A percentile compares a stretch with the other conserved stretches of the same genome.
Conservation (phyloP, 2,113 vertebrate genomes). For the Ibidorhyncha struthersii region DNA sequence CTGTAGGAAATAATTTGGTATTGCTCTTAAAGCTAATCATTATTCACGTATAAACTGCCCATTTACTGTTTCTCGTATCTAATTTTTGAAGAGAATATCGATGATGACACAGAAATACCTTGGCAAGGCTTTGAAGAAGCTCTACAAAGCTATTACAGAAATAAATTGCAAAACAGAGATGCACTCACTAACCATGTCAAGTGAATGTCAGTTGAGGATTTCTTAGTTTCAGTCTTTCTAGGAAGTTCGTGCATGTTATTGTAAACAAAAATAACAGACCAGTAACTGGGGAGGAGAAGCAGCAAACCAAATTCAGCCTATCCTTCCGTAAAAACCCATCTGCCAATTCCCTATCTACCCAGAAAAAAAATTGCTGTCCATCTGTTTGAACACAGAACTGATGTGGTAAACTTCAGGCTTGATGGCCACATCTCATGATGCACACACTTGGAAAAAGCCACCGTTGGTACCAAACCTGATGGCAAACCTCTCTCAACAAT, state of each 20-base stretch:
- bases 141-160: not conserved
- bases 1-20: conserved; percentile 11
- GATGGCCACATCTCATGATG: not conserved
- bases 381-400: not conserved
- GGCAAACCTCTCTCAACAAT: not conserved
- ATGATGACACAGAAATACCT: not conserved
- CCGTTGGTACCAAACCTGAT: not conserved
- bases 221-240: not conserved
- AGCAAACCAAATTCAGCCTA: not conserved
- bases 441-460: not conserved
- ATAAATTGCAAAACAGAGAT: not conserved
- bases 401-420: not conserved
- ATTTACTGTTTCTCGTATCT: conserved; percentile 17
- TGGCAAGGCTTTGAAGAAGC: not conserved
- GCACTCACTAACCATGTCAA: not conserved
- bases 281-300: not conserved
- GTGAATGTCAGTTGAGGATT: not conserved
- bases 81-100: conserved; percentile 13
- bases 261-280: not conserved
- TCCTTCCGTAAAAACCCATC: not conserved
- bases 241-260: not conserved
- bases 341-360: not conserved
- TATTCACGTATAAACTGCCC: conserved; percentile 7
- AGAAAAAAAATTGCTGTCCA: not conserved
- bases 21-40: conserved; percentile 48